phyloP scores from a whole-genome alignment of 2,888 invertebrate genomes.

The Parnassius mnemosyne region DNA sequence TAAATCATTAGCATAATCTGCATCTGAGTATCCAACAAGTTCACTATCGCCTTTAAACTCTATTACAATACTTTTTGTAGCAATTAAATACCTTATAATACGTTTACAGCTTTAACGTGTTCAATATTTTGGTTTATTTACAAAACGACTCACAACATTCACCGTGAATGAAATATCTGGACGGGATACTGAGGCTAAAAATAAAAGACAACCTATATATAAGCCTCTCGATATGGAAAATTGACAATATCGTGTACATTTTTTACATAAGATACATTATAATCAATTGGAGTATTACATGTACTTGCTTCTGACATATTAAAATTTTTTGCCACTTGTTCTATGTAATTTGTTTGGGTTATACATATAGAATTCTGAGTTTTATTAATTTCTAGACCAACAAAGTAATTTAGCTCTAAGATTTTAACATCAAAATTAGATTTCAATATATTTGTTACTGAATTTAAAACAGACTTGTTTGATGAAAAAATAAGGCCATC shows the following conservation, averaged over 20 bases:
- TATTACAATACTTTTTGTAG: no score
- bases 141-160: slow-evolving; percentile 31
- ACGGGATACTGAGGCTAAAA: slow-evolving; percentile 28
- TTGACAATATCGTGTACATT: slow-evolving; percentile 17
- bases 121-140: slow-evolving; percentile 31
- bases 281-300: slow-evolving; percentile 26
- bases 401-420: slow-evolving; percentile 26
- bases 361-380: no score
- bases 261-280: slow-evolving; percentile 27
- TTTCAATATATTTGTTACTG: slow-evolving; percentile 29
- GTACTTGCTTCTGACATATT: slow-evolving; percentile 32
- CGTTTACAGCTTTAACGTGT: slow-evolving; percentile 34
- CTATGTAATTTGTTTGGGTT: no score
- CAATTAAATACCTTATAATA: slow-evolving; percentile 31
- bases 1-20: no score
- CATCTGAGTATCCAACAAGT: no score
- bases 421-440: slow-evolving; percentile 35
- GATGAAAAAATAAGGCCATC: not conserved
- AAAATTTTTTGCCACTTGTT: slow-evolving; percentile 26
- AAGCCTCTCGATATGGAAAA: slow-evolving; percentile 31
- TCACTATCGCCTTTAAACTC: no score
- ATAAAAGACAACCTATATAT: slow-evolving; percentile 31
- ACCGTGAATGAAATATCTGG: not conserved
- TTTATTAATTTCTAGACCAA: no score
- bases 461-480: slow-evolving; percentile 21